Evolutionary conservation across 2,888 invertebrate genomes (phyloP).

Genomic region (Agrilus mali): DNA sequence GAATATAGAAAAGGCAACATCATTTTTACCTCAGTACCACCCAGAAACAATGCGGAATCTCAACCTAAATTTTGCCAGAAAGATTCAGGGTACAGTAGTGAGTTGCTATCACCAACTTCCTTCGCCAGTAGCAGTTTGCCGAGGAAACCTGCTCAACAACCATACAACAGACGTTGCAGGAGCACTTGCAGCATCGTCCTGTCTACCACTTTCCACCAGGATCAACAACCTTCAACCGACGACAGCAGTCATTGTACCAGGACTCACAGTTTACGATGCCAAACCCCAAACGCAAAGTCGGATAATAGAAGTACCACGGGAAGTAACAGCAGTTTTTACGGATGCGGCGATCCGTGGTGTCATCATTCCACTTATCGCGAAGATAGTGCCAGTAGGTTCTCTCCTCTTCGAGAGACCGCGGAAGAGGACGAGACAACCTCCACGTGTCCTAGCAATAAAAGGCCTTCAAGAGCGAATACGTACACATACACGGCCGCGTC

Average conservation of each 20-base stretch:
- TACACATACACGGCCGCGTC: conserved; percentile 25
- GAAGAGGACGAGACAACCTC: conserved; percentile 28
- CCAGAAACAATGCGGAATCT: conserved; percentile 12
- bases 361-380: conserved; percentile 26
- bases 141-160: conserved; percentile 24
- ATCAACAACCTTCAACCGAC: conserved; percentile 15
- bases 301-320: conserved; percentile 9
- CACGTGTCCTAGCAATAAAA: conserved; percentile 8
- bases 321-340: conserved; percentile 20
- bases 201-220: conserved; percentile 36
- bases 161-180: conserved; percentile 41
- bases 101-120: conserved; percentile 34
- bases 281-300: conserved; percentile 27
- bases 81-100: conserved; percentile 40
- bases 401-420: conserved; percentile 33
- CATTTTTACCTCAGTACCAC: conserved; percentile 39
- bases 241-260: conserved; percentile 22
- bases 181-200: conserved; percentile 59
- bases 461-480: conserved; percentile 24
- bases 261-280: conserved; percentile 33
- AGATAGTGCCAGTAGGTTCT: conserved; percentile 22
- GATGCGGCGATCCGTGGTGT: conserved; percentile 37
- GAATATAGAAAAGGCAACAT: conserved; percentile 42
- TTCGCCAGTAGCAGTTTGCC: conserved; percentile 24
- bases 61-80: conserved; percentile 2